Evolutionary conservation across 2,113 vertebrate species (phyloP).

Genomic region (Pionites leucogaster): DNA sequence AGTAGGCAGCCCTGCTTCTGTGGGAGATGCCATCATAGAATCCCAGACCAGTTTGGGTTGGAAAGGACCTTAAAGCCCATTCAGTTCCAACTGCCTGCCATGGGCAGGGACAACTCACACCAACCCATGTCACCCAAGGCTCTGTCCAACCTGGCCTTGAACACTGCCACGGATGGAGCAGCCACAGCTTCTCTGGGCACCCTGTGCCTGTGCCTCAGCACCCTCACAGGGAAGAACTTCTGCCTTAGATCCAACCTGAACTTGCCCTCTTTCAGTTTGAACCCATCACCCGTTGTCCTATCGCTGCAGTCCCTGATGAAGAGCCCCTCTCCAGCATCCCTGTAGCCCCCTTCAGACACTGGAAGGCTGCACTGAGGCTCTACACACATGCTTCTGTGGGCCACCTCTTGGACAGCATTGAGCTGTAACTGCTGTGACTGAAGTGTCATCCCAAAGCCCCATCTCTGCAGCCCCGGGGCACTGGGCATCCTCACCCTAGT

Average conservation of each 20-base stretch:
- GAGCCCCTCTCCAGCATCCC: neutral
- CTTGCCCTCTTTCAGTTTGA: neutral
- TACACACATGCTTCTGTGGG: neutral
- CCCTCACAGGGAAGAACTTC: neutral
- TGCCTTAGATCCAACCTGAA: neutral
- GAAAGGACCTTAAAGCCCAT: neutral
- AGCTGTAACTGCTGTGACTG: neutral
- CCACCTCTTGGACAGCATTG: fast-evolving
- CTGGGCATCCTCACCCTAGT: neutral
- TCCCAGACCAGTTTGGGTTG: neutral
- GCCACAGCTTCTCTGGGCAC: too few relatives aligned
- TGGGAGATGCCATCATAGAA: neutral
- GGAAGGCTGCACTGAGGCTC: neutral
- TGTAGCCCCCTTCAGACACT: neutral
- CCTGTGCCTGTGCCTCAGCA: neutral
- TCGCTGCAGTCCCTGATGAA: neutral
- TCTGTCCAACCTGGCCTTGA: neutral
- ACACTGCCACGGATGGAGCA: neutral
- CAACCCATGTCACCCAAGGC: neutral
- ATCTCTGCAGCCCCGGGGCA: neutral
- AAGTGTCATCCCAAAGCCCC: neutral
- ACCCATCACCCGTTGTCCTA: neutral
- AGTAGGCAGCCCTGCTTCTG: neutral
- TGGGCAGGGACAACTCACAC: neutral
- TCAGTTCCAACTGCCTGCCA: neutral